A percentile compares a stretch with the other conserved stretches of the same genome.
These are phyloP conservation scores for Imbricaverruca yamaguchii DNA, from an alignment of 2,888 invertebrate species.

Conservation along the genomic window DNA sequence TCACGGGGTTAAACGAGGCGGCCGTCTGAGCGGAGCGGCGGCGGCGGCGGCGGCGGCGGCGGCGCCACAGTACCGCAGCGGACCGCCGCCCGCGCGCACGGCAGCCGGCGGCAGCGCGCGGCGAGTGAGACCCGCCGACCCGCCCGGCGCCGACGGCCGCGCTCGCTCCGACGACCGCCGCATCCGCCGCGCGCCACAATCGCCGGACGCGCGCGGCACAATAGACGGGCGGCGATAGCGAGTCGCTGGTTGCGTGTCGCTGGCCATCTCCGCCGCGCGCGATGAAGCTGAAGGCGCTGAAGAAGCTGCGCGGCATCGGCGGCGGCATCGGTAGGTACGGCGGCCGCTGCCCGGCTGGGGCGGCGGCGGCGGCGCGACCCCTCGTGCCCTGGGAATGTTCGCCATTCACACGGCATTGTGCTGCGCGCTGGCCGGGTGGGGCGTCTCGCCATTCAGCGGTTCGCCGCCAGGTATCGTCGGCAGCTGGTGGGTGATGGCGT, in stretches of 20 bases:
- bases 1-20: conserved; percentile 20
- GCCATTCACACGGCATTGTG: conserved; percentile 4
- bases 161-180: not conserved
- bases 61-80: not conserved
- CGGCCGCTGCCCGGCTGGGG: not conserved
- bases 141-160: not conserved
- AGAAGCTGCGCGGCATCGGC: conserved; percentile 6
- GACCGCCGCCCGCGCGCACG: not conserved
- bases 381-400: not conserved
- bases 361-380: not conserved
- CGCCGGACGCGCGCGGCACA: not conserved
- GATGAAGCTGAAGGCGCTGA: conserved; percentile 18
- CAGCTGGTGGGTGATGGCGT: not conserved
- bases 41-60: not conserved
- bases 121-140: too few species aligned
- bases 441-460: not conserved
- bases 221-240: too few species aligned
- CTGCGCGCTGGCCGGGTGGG: not conserved
- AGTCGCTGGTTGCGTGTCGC: not conserved
- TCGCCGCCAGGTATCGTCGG: not conserved
- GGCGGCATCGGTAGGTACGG: not conserved
- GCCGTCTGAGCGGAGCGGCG: not conserved
- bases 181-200: not conserved
- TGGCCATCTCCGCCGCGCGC: not conserved
- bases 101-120: too few species aligned